These are phyloP conservation scores for Colaptes auratus DNA, from an alignment of 2,113 vertebrate species.

Conservation along the genomic window DNA sequence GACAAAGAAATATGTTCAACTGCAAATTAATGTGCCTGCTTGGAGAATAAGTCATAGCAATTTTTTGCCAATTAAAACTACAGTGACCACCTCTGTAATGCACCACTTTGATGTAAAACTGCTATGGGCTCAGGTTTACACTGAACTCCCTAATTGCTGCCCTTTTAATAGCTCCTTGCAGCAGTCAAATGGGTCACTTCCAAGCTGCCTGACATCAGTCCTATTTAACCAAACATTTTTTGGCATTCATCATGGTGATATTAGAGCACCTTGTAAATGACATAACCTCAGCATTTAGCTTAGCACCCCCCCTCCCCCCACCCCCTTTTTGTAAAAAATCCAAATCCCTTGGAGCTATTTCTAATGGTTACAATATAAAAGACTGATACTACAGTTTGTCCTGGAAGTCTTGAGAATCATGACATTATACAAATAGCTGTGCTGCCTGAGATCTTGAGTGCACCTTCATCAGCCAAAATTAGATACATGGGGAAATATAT, in stretches of 20 bases:
- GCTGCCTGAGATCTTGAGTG: neutral
- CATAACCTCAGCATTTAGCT: neutral
- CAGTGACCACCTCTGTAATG: neutral
- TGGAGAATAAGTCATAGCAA: neutral
- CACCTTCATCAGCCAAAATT: neutral
- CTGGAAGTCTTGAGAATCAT: neutral
- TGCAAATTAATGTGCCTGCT: neutral
- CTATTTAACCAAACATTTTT: neutral
- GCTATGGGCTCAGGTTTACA: neutral
- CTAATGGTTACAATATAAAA: fast-evolving
- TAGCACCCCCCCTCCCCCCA: too few relatives aligned
- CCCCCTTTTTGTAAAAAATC: too few relatives aligned
- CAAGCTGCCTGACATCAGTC: neutral
- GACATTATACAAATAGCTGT: neutral
- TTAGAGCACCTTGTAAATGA: neutral
- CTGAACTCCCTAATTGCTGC: neutral
- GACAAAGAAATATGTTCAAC: neutral
- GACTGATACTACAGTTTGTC: neutral
- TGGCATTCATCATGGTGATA: neutral
- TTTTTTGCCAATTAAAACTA: neutral
- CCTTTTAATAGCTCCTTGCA: neutral
- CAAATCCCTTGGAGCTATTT: neutral
- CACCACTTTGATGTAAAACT: neutral
- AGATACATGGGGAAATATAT: neutral
- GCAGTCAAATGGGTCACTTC: neutral